Base-by-base conservation (phyloP, 1,140 invertebrate genomes). In the Drosophila bocki region DNA sequence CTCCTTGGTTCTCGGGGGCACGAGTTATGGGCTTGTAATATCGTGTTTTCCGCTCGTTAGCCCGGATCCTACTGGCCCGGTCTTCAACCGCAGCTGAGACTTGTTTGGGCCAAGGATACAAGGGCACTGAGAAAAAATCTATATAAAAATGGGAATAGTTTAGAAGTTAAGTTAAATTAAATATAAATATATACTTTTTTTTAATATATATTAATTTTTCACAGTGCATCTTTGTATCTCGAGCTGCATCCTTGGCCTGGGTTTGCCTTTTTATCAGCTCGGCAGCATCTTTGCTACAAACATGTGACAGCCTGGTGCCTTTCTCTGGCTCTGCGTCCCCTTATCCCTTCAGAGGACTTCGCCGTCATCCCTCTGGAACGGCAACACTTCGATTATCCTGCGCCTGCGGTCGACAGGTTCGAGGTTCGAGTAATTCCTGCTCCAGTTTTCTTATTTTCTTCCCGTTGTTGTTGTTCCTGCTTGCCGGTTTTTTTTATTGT, bases 31-130 rank as follows among this genome's bases (percentile, higher is more conserved):
- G 63, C 75, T 63, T 75, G 77, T 88, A 87, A 88, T 87, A 87
- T 90, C 61, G 75, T 78, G 70, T 88, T 87, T 88, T 84, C 80
- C 69, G 80, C 84, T 78, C 80, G 83, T 86, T 86, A 88, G 76
- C 70, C 70, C 15, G 64, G 68, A 39, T 60, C 15, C 50, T 15
- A 53, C 67, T 32, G 35, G 35, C 39, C 37, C 29, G 8, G 53
- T 9, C 61, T 42, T 58, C 45, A 7, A 42, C 62, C 33, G 64
- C 69, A 74, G 61, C 78, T 78, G 71, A 48, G 57, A 37, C 65
- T 39, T 33, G 19, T 76, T 76, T 19, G 69, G 35, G 33, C 39
- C 70, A 44, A 62, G 71, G 74, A 54, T 56, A 54, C 47, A 22
- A 7, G 11, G 29, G 7, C 63, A 70, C 67, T 68, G 63, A 9